These are phyloP conservation scores for Sturnira hondurensis DNA, from an alignment of 2,113 vertebrate species.

Conservation along the genomic window DNA sequence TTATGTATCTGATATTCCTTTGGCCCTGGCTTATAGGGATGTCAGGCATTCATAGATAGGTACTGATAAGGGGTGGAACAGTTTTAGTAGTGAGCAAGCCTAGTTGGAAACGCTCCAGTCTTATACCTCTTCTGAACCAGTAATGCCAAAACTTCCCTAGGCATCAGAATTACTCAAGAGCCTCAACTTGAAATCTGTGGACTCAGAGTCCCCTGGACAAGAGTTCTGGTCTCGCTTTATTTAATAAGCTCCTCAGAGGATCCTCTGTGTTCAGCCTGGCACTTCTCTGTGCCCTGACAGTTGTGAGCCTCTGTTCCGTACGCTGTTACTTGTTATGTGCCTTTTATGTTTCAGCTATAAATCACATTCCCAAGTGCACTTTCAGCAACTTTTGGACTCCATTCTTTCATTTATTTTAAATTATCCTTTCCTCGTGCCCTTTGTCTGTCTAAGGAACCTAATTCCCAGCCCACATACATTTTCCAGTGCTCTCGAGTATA, in stretches of 20 bases:
- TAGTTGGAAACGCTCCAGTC: background rate
- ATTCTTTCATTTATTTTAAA: slow-evolving; percentile 37
- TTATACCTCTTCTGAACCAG: background rate
- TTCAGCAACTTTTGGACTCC: background rate
- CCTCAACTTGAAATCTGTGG: background rate
- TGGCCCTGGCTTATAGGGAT: background rate
- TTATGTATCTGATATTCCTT: background rate
- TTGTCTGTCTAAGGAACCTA: background rate
- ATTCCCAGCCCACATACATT: background rate
- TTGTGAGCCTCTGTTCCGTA: background rate
- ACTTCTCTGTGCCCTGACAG: background rate
- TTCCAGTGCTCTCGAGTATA: background rate
- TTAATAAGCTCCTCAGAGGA: background rate
- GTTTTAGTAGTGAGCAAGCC: background rate
- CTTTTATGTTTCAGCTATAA: slow-evolving; percentile 33
- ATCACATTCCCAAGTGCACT: background rate
- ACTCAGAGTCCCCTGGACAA: background rate
- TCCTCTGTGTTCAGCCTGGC: background rate
- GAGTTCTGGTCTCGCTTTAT: background rate
- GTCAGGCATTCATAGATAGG: too few relatives aligned
- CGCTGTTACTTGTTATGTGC: background rate
- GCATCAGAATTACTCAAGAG: background rate
- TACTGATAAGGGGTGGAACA: background rate
- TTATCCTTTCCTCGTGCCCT: background rate
- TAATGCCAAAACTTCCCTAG: background rate